Conservation (phyloP, 2,113 vertebrate genomes). For the Proteles cristata region DNA sequence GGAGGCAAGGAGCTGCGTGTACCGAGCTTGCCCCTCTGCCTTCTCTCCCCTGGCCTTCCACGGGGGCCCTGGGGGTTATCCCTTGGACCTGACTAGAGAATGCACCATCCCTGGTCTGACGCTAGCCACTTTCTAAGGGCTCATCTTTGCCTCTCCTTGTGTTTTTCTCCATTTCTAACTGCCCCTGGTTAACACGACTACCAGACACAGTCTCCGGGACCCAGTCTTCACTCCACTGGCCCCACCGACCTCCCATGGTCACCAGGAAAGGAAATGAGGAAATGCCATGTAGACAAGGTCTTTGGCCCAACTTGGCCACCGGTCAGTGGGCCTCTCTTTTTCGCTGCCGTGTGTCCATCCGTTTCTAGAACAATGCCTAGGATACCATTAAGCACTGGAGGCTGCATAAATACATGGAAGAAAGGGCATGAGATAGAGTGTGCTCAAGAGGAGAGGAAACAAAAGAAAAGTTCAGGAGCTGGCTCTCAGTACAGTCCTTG, state of each 20-base stretch:
- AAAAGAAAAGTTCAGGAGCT: slow-evolving; percentile 50
- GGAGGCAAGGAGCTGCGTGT: accelerated
- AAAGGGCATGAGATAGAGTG: background rate
- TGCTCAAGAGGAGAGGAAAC: background rate
- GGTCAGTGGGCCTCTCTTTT: accelerated
- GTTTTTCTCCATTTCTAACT: background rate
- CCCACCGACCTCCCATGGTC: too few species aligned
- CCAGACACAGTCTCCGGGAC: background rate
- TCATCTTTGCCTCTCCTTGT: background rate
- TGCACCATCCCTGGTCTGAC: background rate
- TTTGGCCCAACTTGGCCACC: background rate
- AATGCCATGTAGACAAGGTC: accelerated
- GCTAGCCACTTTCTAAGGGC: background rate
- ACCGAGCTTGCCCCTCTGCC: accelerated
- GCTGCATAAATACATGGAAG: background rate
- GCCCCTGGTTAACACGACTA: background rate
- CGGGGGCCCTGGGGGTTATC: background rate
- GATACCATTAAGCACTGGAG: accelerated
- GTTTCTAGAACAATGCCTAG: background rate
- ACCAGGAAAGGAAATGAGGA: accelerated
- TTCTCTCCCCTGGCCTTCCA: accelerated
- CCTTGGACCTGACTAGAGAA: background rate
- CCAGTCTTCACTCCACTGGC: background rate
- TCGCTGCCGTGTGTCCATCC: accelerated
- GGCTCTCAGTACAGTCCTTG: slow-evolving; percentile 6